Evolutionary conservation across 2,797 vertebrate species (phyloP).

Genomic region (Melopsittacus undulatus): DNA sequence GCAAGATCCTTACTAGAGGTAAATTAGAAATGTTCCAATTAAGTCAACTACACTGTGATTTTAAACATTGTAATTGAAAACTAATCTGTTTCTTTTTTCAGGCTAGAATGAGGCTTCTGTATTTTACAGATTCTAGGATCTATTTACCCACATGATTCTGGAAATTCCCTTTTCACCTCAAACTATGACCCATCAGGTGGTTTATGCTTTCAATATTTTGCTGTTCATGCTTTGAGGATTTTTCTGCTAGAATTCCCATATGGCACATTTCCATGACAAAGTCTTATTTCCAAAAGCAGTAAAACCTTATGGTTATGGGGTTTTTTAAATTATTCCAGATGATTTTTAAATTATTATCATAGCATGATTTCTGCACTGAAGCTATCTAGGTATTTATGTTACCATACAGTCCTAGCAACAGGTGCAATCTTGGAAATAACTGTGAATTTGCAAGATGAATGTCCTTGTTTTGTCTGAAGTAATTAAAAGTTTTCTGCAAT

Average conservation of each 20-base stretch:
- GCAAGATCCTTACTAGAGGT: neutral
- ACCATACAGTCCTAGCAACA: neutral
- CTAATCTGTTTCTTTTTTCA: neutral
- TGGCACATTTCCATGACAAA: neutral
- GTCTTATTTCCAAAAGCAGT: neutral
- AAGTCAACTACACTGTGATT: neutral
- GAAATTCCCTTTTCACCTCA: neutral
- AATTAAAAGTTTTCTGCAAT: neutral
- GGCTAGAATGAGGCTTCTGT: neutral
- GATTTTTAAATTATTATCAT: neutral
- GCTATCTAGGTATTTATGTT: neutral
- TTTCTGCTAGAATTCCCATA: neutral
- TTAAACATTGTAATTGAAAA: neutral
- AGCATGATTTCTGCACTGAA: neutral
- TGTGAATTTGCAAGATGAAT: neutral
- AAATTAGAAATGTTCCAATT: neutral
- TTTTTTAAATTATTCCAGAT: neutral
- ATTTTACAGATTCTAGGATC: neutral
- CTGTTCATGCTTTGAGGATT: neutral
- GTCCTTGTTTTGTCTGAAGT: neutral
- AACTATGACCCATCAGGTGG: neutral
- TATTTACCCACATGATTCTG: neutral
- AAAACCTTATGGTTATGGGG: neutral
- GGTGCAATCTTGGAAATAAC: neutral
- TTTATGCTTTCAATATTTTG: neutral